Evolutionary conservation across 2,797 vertebrate species (phyloP).

Genomic region (Crocodylus rhombifer): DNA sequence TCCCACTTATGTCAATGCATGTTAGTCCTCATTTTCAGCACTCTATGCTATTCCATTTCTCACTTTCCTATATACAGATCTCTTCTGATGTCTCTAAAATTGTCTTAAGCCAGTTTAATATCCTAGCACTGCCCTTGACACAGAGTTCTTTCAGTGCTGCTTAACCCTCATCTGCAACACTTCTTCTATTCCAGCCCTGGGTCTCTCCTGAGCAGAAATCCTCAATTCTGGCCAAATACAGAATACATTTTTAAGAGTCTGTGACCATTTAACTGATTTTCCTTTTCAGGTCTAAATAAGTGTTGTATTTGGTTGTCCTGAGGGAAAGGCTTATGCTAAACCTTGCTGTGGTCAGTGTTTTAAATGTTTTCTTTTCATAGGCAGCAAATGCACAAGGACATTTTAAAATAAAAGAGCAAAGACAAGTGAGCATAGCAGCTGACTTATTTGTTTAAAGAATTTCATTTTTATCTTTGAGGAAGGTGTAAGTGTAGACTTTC

Average conservation of each 20-base stretch:
- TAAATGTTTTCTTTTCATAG: background rate
- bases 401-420: conserved; percentile 30
- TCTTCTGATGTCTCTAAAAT: no score
- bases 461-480: conserved; percentile 47
- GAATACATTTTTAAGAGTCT: background rate
- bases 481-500: conserved; percentile 41
- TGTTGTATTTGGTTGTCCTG: background rate
- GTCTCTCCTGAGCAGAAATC: background rate
- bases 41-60: no score
- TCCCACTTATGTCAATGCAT: background rate
- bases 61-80: no score
- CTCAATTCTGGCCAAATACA: background rate
- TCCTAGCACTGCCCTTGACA: no score
- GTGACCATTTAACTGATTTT: background rate
- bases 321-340: background rate
- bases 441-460: conserved; percentile 55
- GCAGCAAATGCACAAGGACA: background rate
- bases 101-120: no score
- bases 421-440: conserved; percentile 9
- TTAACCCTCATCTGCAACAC: background rate
- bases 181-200: background rate
- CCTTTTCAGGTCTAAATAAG: background rate
- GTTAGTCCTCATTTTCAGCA: background rate
- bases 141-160: no score
- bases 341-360: background rate